Conservation (phyloP, 2,888 invertebrate species). For the Hartigia nigra region DNA sequence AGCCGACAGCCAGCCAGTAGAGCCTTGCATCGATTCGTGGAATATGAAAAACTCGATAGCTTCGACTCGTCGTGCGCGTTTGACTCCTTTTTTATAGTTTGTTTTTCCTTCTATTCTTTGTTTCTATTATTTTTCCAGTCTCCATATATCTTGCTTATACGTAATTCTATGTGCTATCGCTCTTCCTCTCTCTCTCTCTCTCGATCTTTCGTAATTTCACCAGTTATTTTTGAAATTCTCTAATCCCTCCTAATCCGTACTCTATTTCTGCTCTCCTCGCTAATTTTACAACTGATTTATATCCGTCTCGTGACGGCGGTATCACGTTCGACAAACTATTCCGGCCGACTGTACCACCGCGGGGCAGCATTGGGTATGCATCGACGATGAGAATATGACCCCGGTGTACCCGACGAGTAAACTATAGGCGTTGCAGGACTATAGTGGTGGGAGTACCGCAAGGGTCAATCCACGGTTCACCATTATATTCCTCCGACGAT, state of each 20-base stretch:
- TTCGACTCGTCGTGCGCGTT: constrained; percentile 3
- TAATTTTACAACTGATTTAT: neutral
- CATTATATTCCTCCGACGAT: constrained; percentile 52
- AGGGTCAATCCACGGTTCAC: constrained; percentile 63
- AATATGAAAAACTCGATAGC: neutral
- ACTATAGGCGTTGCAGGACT: constrained; percentile 39
- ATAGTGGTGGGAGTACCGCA: constrained; percentile 62
- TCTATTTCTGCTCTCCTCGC: neutral
- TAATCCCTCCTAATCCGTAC: neutral
- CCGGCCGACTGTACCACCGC: constrained; percentile 10
- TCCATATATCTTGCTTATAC: no score
- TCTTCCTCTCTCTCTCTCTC: neutral
- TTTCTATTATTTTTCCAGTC: neutral
- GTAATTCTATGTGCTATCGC: neutral
- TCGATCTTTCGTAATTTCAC: neutral
- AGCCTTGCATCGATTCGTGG: neutral
- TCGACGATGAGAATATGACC: constrained; percentile 63
- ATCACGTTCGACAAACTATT: neutral
- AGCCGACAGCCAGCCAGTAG: no score
- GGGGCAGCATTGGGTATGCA: constrained; percentile 29
- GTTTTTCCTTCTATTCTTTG: constrained; percentile 11
- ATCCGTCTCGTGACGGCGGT: neutral
- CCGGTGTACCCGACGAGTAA: constrained; percentile 41
- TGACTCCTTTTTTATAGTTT: neutral
- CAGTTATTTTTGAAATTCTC: neutral